A percentile compares a stretch with the other conserved stretches of the same genome.
Evolutionary conservation across 2,888 invertebrate genomes (phyloP).

Genomic region (Rhabditoides inermis): DNA sequence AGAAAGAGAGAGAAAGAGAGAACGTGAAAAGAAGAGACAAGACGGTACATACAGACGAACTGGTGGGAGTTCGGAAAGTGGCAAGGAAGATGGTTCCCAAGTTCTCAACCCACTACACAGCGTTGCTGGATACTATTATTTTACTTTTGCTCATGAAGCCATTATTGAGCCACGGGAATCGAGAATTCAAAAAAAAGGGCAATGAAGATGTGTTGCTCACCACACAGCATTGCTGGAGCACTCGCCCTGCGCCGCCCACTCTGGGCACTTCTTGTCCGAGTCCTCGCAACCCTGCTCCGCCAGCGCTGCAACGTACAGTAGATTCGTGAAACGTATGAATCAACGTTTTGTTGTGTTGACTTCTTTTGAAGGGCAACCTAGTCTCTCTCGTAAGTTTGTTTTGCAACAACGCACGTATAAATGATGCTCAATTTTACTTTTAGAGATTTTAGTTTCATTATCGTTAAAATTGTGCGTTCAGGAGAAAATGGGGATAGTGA

Average conservation of each 20-base stretch:
- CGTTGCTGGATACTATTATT: background rate
- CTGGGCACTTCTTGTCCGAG: constrained; percentile 48
- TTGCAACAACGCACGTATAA: too few species aligned
- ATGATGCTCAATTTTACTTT: too few species aligned
- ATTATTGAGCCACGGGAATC: background rate
- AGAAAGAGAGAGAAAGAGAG: background rate
- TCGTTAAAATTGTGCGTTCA: too few species aligned
- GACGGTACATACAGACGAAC: too few species aligned
- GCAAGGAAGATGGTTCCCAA: too few species aligned
- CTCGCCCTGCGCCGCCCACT: constrained; percentile 51
- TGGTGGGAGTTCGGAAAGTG: too few species aligned
- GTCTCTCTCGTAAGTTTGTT: too few species aligned
- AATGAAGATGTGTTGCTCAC: constrained; percentile 9
- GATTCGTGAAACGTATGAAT: constrained; percentile 16
- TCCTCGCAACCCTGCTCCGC: constrained; percentile 37
- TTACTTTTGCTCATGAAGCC: background rate
- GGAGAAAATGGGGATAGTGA: too few species aligned
- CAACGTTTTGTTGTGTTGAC: too few species aligned
- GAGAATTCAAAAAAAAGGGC: background rate
- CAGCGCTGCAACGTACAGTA: constrained; percentile 12
- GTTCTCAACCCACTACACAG: too few species aligned
- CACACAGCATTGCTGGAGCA: constrained; percentile 52
- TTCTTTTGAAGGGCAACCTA: too few species aligned
- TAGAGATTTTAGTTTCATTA: too few species aligned
- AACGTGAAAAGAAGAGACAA: background rate